Conservation (phyloP, 2,888 invertebrate genomes). For the Ochropacha duplaris region DNA sequence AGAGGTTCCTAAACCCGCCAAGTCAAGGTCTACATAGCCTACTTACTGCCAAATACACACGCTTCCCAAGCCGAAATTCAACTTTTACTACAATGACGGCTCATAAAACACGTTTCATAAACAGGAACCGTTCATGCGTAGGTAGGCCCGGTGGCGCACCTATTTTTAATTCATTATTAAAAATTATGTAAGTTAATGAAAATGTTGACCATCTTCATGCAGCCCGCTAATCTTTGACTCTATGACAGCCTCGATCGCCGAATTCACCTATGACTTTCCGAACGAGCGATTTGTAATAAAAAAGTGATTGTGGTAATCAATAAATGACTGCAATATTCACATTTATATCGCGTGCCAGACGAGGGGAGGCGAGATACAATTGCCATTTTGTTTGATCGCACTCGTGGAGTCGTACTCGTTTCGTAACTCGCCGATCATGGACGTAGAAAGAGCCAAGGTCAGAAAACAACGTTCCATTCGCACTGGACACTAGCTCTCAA, state of each 20-base stretch:
- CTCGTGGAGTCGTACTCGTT: constrained; percentile 18
- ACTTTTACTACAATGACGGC: constrained; percentile 73
- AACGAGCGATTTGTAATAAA: constrained; percentile 9
- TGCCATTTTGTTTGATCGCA: constrained; percentile 18
- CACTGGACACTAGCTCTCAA: constrained; percentile 10
- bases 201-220: not conserved
- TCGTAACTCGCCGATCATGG: constrained; percentile 40
- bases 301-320: constrained; percentile 25
- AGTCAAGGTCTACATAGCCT: constrained; percentile 45
- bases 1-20: constrained; percentile 18
- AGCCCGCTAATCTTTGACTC: not conserved
- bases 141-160: constrained; percentile 17
- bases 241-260: not conserved
- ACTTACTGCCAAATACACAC: constrained; percentile 45
- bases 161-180: not conserved
- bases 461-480: constrained; percentile 34
- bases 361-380: constrained; percentile 22
- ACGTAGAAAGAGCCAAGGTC: constrained; percentile 46
- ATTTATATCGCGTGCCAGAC: constrained; percentile 14
- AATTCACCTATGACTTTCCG: not conserved
- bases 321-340: constrained; percentile 18
- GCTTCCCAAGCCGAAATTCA: constrained; percentile 72
- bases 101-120: constrained; percentile 72
- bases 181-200: not conserved
- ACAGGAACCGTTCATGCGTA: constrained; percentile 61